A percentile compares a stretch with the other conserved stretches of the same genome.
These are phyloP conservation scores for Hyposoter dolosus DNA, from an alignment of 2,888 invertebrate genomes.

Conservation along the genomic window DNA sequence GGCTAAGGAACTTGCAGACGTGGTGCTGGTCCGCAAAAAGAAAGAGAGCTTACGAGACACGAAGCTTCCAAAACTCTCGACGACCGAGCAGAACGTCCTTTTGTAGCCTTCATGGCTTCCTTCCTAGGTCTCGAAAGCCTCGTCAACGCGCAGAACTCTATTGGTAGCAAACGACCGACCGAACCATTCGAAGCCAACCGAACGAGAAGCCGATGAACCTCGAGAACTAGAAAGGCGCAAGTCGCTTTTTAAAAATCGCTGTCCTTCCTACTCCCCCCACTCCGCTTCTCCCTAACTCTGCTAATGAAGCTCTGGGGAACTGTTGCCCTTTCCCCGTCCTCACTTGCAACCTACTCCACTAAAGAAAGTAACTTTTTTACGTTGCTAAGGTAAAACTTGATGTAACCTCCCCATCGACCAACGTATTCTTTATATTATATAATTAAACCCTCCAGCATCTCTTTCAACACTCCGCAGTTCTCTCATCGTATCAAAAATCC, in stretches of 20 bases:
- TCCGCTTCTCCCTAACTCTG: slow-evolving; percentile 30
- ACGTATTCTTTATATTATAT: slow-evolving; percentile 55
- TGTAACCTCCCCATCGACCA: background rate
- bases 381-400: slow-evolving; percentile 19
- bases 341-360: slow-evolving; percentile 54
- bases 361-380: slow-evolving; percentile 52
- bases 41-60: slow-evolving; percentile 4
- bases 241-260: slow-evolving; percentile 18
- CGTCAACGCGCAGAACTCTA: slow-evolving; percentile 54
- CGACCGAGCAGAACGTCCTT: slow-evolving; percentile 14
- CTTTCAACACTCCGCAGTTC: background rate
- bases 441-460: slow-evolving; percentile 32
- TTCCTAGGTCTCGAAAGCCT: slow-evolving; percentile 34
- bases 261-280: background rate
- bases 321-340: slow-evolving; percentile 27
- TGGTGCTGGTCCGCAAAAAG: background rate
- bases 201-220: slow-evolving; percentile 22
- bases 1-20: slow-evolving; percentile 31
- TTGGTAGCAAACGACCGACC: slow-evolving; percentile 35
- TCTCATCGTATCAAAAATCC: slow-evolving; percentile 32
- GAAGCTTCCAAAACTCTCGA: slow-evolving; percentile 62
- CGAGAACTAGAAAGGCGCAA: slow-evolving; percentile 9
- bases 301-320: slow-evolving; percentile 71
- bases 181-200: slow-evolving; percentile 9
- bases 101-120: slow-evolving; percentile 40